These are phyloP conservation scores for Zoanthus solanderi DNA, from an alignment of 92 coral and sea anemone species.

Conservation along the genomic window DNA sequence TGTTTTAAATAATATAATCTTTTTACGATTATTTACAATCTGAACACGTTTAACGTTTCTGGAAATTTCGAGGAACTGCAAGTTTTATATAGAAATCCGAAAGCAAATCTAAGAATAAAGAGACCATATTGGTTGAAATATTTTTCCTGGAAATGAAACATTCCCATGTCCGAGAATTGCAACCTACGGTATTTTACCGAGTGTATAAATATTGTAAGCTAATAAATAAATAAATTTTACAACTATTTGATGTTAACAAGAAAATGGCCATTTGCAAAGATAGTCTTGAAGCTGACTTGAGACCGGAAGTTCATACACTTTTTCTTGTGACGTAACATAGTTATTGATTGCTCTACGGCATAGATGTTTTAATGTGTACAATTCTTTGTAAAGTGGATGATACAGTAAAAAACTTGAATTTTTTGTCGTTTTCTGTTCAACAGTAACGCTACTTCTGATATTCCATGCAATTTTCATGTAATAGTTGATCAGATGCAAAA, in stretches of 20 bases:
- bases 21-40: no score
- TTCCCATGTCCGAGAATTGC: background rate
- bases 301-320: slow-evolving; percentile 62
- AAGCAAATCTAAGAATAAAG: background rate
- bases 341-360: slow-evolving; percentile 76
- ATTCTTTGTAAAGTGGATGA: slow-evolving; percentile 77
- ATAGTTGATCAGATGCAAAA: slow-evolving; percentile 74
- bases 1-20: no score
- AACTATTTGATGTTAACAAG: slow-evolving; percentile 30
- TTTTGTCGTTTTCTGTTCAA: background rate
- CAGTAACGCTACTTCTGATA: background rate
- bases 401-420: slow-evolving; percentile 21
- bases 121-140: background rate
- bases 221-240: no score
- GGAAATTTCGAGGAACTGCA: no score
- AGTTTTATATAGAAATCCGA: background rate
- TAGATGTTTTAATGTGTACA: slow-evolving; percentile 76
- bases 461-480: slow-evolving; percentile 65
- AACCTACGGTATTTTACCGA: background rate
- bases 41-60: no score
- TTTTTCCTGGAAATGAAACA: background rate
- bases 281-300: slow-evolving; percentile 64
- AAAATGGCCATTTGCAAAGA: slow-evolving; percentile 78
- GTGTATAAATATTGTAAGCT: no score
- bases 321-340: slow-evolving; percentile 45